Evolutionary conservation across 1,140 invertebrate species (phyloP).

Genomic region (Schlechtendalia chinensis): DNA sequence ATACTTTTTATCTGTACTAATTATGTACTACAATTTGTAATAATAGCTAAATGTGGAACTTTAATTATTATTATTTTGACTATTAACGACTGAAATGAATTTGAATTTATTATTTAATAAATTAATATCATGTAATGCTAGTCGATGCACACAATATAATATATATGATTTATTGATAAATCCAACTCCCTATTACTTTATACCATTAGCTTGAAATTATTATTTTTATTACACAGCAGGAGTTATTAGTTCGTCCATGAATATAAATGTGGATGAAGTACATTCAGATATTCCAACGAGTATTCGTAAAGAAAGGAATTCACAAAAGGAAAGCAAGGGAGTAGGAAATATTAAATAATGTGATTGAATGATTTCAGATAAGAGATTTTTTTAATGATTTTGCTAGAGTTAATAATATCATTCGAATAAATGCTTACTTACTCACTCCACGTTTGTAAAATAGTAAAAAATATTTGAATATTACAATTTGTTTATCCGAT

Average conservation of each 20-base stretch:
- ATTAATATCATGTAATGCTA: neutral
- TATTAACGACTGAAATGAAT: neutral
- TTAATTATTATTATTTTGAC: neutral
- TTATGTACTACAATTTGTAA: no score
- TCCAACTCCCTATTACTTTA: neutral
- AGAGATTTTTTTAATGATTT: slow-evolving; percentile 27
- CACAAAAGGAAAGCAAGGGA: neutral
- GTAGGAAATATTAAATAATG: neutral
- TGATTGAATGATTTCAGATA: slow-evolving; percentile 12
- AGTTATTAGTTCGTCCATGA: slow-evolving; percentile 5
- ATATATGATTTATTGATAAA: slow-evolving; percentile 17
- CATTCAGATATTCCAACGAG: slow-evolving; percentile 11
- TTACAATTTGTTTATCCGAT: neutral
- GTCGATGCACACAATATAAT: neutral
- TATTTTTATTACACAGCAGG: slow-evolving; percentile 25
- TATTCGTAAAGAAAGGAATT: neutral
- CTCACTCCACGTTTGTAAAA: neutral
- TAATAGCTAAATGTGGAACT: neutral
- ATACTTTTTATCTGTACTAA: no score
- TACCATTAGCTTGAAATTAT: neutral
- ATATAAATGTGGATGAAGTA: slow-evolving; percentile 6
- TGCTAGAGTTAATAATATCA: neutral
- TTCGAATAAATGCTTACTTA: neutral
- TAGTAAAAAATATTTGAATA: neutral
- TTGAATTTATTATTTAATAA: neutral